phyloP scores from a whole-genome alignment of 2,888 invertebrate genomes.

The Brachylomia viminalis region DNA sequence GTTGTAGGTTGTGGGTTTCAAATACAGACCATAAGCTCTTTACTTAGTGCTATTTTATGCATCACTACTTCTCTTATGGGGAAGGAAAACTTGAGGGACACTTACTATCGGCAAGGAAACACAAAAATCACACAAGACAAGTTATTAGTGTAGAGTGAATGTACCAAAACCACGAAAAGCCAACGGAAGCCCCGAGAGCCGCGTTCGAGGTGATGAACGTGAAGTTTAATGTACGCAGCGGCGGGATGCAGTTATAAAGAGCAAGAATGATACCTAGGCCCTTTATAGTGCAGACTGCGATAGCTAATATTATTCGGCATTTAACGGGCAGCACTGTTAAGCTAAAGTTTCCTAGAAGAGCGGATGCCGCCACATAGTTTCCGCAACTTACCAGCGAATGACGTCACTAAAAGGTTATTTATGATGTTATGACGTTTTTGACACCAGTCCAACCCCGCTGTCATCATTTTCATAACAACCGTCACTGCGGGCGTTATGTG shows the following conservation, averaged over 20 bases:
- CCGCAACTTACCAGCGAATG: too few species aligned
- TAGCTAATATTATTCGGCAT: background rate
- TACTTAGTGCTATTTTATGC: background rate
- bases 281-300: constrained; percentile 49
- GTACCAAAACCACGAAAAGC: constrained; percentile 81
- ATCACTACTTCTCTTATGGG: background rate
- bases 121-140: background rate
- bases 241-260: constrained; percentile 39
- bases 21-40: too few species aligned
- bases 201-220: constrained; percentile 67
- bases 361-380: too few species aligned
- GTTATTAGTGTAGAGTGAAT: constrained; percentile 51
- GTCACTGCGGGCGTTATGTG: too few species aligned
- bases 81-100: background rate
- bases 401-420: too few species aligned
- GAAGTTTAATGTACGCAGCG: constrained; percentile 68
- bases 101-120: background rate
- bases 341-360: too few species aligned
- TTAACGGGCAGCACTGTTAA: background rate
- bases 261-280: constrained; percentile 32
- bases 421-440: too few species aligned
- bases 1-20: too few species aligned
- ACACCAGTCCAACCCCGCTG: too few species aligned
- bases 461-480: too few species aligned
- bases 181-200: constrained; percentile 73